A percentile compares a stretch with the other conserved stretches of the same genome.
Conservation (phyloP, 1,140 invertebrate species). For the Zaprionus nigranus region DNA sequence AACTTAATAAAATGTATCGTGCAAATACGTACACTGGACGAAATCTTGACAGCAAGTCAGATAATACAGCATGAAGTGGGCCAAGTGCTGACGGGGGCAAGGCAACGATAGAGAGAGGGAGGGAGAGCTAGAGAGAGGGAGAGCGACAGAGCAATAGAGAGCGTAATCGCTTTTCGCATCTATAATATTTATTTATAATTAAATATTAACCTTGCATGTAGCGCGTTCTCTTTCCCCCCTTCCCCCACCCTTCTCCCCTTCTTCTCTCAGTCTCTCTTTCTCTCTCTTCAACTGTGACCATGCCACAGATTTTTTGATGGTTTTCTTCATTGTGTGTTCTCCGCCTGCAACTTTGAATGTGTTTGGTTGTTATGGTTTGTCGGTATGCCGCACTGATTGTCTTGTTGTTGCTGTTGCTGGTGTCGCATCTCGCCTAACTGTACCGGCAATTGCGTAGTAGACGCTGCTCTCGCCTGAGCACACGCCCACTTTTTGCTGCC, state of each 20-base stretch:
- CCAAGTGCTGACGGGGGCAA: background rate
- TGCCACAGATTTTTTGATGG: constrained; percentile 29
- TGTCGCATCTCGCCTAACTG: constrained; percentile 39
- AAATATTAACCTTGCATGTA: constrained; percentile 69
- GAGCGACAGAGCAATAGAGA: constrained; percentile 29
- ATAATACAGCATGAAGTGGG: background rate
- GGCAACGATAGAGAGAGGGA: background rate
- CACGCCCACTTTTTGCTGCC: constrained; percentile 50
- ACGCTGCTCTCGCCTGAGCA: constrained; percentile 22
- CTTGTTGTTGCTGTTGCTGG: background rate
- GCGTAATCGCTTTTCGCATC: constrained; percentile 28
- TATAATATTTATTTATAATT: constrained; percentile 76
- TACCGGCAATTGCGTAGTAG: constrained; percentile 51
- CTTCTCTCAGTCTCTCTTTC: background rate
- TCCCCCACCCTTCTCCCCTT: too few relatives aligned
- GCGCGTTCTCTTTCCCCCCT: constrained; percentile 1
- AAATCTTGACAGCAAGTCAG: constrained; percentile 23
- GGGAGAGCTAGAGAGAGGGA: constrained; percentile 4
- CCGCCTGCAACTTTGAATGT: constrained; percentile 15
- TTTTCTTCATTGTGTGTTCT: constrained; percentile 3
- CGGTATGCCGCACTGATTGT: constrained; percentile 6
- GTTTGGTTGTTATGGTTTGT: constrained; percentile 11
- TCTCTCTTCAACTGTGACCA: constrained; percentile 19
- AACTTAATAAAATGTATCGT: constrained; percentile 43
- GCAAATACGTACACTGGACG: constrained; percentile 42